Conservation (phyloP, 2,888 invertebrate species). For the Ditula angustiorana region DNA sequence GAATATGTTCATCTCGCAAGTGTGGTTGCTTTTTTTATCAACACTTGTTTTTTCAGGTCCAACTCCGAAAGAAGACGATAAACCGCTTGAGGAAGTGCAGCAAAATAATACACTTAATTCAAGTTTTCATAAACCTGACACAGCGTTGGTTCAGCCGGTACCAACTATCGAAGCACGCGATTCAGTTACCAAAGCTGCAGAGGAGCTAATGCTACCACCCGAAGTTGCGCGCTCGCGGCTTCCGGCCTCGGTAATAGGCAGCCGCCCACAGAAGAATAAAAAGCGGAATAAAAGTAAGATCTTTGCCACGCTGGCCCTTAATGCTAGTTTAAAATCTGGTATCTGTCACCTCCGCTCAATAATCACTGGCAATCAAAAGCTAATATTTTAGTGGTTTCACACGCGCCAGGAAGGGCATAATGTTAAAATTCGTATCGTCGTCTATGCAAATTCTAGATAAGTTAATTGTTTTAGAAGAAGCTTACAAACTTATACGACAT, state of each 20-base stretch:
- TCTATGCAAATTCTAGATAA: too few species aligned
- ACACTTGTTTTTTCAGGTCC: background rate
- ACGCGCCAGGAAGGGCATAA: too few species aligned
- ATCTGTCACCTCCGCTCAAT: too few species aligned
- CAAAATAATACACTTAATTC: background rate
- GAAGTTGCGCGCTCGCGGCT: constrained; percentile 46
- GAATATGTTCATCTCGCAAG: too few species aligned
- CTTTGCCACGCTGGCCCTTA: background rate
- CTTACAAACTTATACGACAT: too few species aligned
- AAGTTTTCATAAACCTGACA: background rate
- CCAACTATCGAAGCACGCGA: background rate
- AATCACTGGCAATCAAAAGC: too few species aligned
- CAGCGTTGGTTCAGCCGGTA: background rate
- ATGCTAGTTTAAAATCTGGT: too few species aligned
- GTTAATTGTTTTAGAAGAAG: too few species aligned
- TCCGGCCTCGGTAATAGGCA: constrained; percentile 53
- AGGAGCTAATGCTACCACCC: constrained; percentile 70
- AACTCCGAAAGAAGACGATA: background rate
- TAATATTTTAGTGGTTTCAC: too few species aligned
- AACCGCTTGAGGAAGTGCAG: background rate
- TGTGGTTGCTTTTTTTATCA: background rate
- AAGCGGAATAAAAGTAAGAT: constrained; percentile 53
- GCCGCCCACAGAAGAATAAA: constrained; percentile 52
- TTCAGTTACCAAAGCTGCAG: constrained; percentile 47
- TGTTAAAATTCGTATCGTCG: too few species aligned